Evolutionary conservation across 2,797 vertebrate genomes (phyloP).

Genomic region (Geotrypetes seraphini): DNA sequence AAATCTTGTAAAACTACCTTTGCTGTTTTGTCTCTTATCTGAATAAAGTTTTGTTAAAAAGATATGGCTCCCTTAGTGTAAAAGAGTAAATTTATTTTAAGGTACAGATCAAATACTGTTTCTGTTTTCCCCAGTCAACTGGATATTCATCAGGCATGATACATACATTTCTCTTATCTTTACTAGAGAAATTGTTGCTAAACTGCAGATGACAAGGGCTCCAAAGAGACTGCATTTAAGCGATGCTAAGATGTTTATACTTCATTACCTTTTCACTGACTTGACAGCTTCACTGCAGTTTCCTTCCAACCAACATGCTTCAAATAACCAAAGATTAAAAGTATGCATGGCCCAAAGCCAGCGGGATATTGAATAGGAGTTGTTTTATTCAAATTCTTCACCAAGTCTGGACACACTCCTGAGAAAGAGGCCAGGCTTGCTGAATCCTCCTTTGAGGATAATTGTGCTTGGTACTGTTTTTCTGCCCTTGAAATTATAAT

Average conservation of each 20-base stretch:
- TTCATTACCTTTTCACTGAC: neutral
- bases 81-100: neutral
- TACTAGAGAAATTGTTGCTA: neutral
- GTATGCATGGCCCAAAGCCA: neutral
- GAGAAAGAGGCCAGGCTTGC: too few relatives aligned
- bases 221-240: neutral
- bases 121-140: neutral
- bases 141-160: neutral
- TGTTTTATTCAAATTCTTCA: rapidly evolving
- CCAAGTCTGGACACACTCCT: too few relatives aligned
- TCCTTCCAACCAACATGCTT: neutral
- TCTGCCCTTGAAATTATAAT: too few relatives aligned
- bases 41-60: too few relatives aligned
- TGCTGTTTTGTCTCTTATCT: too few relatives aligned
- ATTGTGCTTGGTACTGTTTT: too few relatives aligned
- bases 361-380: rapidly evolving
- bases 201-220: neutral
- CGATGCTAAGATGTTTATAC: neutral
- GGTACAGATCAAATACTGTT: neutral
- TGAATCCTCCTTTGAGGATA: too few relatives aligned
- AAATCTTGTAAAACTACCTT: too few relatives aligned
- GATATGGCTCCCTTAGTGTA: too few relatives aligned
- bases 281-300: neutral
- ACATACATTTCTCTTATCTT: neutral
- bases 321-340: neutral